Percentiles rank a stretch among this genome's conserved stretches.
phyloP scores from a whole-genome alignment of 2,797 vertebrate genomes.

The Aphelocoma californica region DNA sequence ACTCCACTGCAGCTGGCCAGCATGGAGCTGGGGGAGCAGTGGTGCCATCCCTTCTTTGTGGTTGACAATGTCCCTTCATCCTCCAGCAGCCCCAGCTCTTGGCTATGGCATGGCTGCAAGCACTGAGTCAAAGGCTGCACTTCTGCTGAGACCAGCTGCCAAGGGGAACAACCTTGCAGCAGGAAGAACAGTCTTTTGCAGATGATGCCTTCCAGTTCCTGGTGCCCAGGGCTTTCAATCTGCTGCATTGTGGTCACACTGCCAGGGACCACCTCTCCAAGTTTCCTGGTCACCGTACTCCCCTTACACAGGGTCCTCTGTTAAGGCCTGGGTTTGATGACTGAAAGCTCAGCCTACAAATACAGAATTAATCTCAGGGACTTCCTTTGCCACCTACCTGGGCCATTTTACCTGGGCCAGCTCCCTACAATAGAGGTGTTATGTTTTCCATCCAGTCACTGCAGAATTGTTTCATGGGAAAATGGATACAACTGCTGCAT shows the following conservation, averaged over 20 bases:
- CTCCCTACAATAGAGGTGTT: background rate
- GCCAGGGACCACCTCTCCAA: background rate
- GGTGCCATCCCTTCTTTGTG: rapidly evolving
- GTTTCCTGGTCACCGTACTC: background rate
- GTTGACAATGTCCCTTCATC: background rate
- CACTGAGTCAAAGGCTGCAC: background rate
- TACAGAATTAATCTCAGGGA: background rate
- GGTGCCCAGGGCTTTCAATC: rapidly evolving
- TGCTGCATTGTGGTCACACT: rapidly evolving
- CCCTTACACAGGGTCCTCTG: background rate
- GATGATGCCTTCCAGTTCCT: background rate
- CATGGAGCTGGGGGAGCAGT: background rate
- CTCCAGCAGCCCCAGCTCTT: background rate
- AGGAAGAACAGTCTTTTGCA: background rate
- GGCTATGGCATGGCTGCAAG: background rate
- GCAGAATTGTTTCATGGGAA: background rate
- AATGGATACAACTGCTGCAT: background rate
- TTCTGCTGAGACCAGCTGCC: background rate
- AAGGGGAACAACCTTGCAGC: background rate
- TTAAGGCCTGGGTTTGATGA: background rate
- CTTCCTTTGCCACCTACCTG: background rate
- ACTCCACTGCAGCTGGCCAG: background rate
- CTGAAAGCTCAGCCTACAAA: background rate
- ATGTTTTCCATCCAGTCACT: background rate
- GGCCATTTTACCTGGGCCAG: background rate